Base-by-base conservation (phyloP, 2,888 invertebrate species). In the Julus scanicus region DNA sequence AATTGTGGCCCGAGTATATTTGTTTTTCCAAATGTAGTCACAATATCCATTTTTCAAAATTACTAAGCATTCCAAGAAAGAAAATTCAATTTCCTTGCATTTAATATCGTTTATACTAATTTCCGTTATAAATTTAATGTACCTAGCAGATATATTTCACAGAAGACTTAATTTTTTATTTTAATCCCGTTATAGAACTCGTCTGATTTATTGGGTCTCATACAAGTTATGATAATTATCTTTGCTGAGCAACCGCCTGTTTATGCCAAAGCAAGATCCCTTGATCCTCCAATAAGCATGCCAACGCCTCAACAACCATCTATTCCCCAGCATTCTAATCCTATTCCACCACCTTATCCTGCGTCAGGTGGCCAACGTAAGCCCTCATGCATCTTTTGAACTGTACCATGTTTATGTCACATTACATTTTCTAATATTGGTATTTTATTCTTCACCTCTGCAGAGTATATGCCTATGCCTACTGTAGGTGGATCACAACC, bases 171-270 rank as follows among this genome's bases (percentile, higher is more conserved):
- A 29, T 29, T 71, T 71, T 29, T 49, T 29, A 6, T 39, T 11
- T 63, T 44, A 86, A 17, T 53, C 40, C 39, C 40, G 17, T 87
- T 84, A 39, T 91, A 95, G 94, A 95, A 95, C 90, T 94, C 94
- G 13, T 98, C 99, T 9, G 98, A 98, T 92, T 93, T 99, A 90
- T 92, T 96, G 88, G 96, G 96, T 84, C 94, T 99, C 39, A 95
- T 99, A 90, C 97, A 98, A 94, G 95, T 97, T 89, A 96, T 98
- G 95, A 95, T 96, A 89, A 94, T 95, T 89, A 96, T 97, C 1
- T 99, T 99, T 93, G 97, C 98, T 57, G 98, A 99, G 90, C 94
- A 96, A 90, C 99, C 99, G 88, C 99, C 99, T 2, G 98, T 99
- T 13, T 94, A 92, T 90, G 90, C 93, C 3, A 92, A 91, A 89